Evolutionary conservation across 2,888 invertebrate genomes (phyloP).

Genomic region (Chrysomela aeneicollis): DNA sequence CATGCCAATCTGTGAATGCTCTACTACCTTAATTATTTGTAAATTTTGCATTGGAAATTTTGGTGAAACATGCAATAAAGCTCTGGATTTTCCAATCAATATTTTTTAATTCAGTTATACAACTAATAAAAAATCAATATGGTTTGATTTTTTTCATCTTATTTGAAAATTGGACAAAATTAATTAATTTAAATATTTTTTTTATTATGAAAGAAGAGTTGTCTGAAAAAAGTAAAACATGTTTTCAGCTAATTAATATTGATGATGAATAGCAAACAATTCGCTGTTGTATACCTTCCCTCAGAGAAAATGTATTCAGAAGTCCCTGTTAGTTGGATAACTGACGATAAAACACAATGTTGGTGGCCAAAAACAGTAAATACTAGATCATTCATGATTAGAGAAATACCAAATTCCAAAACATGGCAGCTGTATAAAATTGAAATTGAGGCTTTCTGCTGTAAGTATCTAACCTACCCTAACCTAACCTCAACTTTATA

Average conservation of each 20-base stretch:
- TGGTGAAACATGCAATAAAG: too few relatives aligned
- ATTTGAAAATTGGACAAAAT: too few relatives aligned
- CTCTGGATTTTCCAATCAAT: too few relatives aligned
- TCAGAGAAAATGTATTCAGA: background rate
- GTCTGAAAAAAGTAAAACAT: background rate
- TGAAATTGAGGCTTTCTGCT: slow-evolving; percentile 6
- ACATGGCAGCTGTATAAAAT: slow-evolving; percentile 3
- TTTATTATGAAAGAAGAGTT: background rate
- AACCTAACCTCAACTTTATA: slow-evolving; percentile 8
- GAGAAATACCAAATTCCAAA: background rate
- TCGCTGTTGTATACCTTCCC: background rate
- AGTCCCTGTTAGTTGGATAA: background rate
- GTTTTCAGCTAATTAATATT: background rate
- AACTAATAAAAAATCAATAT: too few relatives aligned
- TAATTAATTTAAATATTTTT: too few relatives aligned
- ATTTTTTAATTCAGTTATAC: too few relatives aligned
- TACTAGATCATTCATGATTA: slow-evolving; percentile 2
- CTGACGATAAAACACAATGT: background rate
- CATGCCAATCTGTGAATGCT: too few relatives aligned
- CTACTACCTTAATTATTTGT: too few relatives aligned
- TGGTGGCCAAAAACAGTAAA: background rate
- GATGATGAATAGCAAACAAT: background rate
- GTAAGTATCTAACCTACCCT: too few relatives aligned
- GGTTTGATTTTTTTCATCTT: too few relatives aligned
- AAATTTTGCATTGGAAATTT: too few relatives aligned